Conservation (phyloP, 2,797 vertebrate genomes). For the Anisognathus igniventris region DNA sequence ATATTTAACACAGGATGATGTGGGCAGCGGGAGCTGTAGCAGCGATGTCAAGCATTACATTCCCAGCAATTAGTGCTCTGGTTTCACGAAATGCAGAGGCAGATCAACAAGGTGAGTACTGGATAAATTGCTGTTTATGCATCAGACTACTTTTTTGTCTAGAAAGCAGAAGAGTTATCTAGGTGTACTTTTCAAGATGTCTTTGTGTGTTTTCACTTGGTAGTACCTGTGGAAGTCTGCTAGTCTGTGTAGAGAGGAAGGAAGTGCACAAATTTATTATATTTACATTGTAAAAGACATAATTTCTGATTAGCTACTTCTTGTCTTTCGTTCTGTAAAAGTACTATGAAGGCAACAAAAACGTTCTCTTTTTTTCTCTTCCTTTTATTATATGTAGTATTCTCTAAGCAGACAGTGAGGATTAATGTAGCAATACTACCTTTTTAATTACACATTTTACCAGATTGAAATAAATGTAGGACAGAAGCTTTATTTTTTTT, state of each 20-base stretch:
- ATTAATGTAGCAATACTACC: not conserved
- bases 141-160: not conserved
- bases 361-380: not conserved
- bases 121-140: not conserved
- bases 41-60: constrained; percentile 80
- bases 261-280: not conserved
- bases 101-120: constrained; percentile 76
- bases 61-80: constrained; percentile 78
- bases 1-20: constrained; percentile 75
- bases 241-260: not conserved
- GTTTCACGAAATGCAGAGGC: constrained; percentile 77
- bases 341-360: not conserved
- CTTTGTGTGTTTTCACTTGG: not conserved
- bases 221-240: not conserved
- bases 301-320: not conserved
- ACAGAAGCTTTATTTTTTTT: not conserved
- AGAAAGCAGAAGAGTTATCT: not conserved
- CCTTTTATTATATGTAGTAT: not conserved
- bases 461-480: not conserved
- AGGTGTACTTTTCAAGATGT: not conserved
- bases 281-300: not conserved
- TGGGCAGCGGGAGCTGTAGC: constrained; percentile 80
- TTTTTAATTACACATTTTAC: not conserved
- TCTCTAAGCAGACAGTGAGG: not conserved
- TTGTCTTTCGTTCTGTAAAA: not conserved